Evolutionary conservation across 2,113 vertebrate genomes (phyloP).

Genomic region (Muntiacus reevesi): DNA sequence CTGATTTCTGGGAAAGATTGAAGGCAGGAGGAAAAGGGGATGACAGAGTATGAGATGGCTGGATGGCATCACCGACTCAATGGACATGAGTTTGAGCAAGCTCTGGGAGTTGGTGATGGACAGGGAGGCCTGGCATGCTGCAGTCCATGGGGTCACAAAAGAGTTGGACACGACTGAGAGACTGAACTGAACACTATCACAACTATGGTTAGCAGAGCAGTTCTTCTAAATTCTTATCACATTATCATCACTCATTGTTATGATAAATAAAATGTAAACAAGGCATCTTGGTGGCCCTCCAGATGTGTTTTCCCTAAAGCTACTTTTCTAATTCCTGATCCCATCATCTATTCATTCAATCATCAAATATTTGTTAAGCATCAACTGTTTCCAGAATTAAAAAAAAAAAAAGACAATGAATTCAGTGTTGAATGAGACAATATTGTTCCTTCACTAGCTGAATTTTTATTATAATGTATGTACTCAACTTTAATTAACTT

Average conservation of each 20-base stretch:
- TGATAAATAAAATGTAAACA: not conserved
- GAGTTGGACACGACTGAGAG: not conserved
- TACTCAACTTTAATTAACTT: conserved; percentile 29
- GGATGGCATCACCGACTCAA: not conserved
- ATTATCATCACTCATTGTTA: not conserved
- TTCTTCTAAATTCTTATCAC: not conserved
- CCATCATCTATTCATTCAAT: not conserved
- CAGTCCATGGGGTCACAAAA: not conserved
- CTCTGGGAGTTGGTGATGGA: not conserved
- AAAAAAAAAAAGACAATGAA: not conserved
- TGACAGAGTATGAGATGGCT: not conserved
- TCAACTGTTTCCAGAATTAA: not conserved
- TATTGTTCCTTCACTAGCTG: not conserved
- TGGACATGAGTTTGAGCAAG: not conserved
- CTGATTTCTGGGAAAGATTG: not conserved
- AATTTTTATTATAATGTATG: not conserved
- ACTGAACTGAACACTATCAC: not conserved
- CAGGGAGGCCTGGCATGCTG: not conserved
- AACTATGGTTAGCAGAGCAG: not conserved
- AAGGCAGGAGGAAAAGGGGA: not conserved
- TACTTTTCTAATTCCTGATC: not conserved
- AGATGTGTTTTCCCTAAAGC: not conserved
- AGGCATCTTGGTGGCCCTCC: not conserved
- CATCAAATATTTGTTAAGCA: not conserved
- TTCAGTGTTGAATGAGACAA: not conserved